Percentiles rank a stretch among this genome's conserved stretches.
phyloP scores from a whole-genome alignment of 2,888 invertebrate species.

The Cosmopolites sordidus region DNA sequence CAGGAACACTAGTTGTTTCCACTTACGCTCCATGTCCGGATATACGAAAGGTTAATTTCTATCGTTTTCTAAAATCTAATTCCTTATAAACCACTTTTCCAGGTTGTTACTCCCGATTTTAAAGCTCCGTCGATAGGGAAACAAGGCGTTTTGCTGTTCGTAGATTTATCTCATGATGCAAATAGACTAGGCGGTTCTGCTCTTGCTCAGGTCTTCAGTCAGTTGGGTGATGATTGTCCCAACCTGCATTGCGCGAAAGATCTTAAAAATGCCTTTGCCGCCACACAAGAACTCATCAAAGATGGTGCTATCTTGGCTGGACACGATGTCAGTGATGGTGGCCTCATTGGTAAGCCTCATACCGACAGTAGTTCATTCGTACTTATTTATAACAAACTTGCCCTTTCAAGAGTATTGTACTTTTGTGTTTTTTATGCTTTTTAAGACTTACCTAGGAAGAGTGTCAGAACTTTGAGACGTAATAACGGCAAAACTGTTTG shows the following conservation, averaged over 20 bases:
- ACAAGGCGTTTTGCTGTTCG: conserved; percentile 67
- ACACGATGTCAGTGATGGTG: conserved; percentile 97
- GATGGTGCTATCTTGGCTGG: conserved; percentile 72
- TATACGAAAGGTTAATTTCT: conserved; percentile 59
- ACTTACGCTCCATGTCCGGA: conserved; percentile 95
- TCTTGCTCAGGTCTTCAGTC: conserved; percentile 83
- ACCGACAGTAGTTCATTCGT: no score
- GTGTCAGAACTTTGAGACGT: no score
- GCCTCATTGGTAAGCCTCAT: conserved; percentile 57
- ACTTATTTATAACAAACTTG: no score
- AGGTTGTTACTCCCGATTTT: conserved; percentile 84
- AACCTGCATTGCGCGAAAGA: conserved; percentile 70
- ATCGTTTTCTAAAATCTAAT: background rate
- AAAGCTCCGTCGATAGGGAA: conserved; percentile 61
- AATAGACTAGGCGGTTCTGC: conserved; percentile 88
- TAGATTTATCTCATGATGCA: conserved; percentile 71
- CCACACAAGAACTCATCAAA: conserved; percentile 79
- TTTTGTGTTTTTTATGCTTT: no score
- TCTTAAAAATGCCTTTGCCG: conserved; percentile 72
- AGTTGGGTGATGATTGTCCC: conserved; percentile 63
- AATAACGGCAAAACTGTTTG: no score
- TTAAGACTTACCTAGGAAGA: no score
- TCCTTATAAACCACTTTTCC: conserved; percentile 1
- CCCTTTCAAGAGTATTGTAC: no score
- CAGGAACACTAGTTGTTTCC: conserved; percentile 92